Conservation (phyloP, 2,113 vertebrate genomes). For the Pionites leucogaster region DNA sequence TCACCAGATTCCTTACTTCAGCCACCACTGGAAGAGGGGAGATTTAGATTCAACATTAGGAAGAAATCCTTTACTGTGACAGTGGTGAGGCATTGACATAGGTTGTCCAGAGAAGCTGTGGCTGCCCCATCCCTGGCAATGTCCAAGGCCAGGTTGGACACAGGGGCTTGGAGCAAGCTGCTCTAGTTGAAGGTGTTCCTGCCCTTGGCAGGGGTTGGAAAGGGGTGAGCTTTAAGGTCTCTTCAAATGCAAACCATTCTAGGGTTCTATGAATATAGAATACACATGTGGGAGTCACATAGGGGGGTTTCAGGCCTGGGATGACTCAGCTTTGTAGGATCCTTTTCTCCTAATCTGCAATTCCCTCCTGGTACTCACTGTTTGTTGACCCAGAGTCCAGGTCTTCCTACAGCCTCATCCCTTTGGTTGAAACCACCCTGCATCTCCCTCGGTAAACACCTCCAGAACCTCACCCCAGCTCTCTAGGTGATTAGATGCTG, state of each 20-base stretch:
- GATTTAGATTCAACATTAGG: neutral
- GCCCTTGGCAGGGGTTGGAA: neutral
- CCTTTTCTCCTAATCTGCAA: neutral
- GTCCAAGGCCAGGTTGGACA: neutral
- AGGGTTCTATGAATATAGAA: neutral
- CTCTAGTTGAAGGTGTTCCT: neutral
- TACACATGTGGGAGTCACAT: neutral
- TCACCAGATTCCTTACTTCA: neutral
- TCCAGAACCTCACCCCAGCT: neutral
- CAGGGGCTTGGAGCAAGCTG: neutral
- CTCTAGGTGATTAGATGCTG: neutral
- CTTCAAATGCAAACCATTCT: neutral
- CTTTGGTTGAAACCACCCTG: neutral
- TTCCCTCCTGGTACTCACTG: neutral
- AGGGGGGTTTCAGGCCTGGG: neutral
- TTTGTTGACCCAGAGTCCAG: neutral
- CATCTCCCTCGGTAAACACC: neutral
- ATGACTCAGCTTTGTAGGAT: neutral
- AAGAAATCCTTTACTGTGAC: neutral
- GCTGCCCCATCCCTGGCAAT: neutral
- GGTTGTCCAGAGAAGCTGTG: neutral
- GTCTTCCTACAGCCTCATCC: neutral
- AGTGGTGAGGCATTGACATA: neutral
- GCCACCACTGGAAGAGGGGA: neutral
- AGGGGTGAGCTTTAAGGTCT: neutral